These are phyloP conservation scores for Sebastes trivittatus DNA, from an alignment of 2,797 vertebrate species.

Conservation along the genomic window DNA sequence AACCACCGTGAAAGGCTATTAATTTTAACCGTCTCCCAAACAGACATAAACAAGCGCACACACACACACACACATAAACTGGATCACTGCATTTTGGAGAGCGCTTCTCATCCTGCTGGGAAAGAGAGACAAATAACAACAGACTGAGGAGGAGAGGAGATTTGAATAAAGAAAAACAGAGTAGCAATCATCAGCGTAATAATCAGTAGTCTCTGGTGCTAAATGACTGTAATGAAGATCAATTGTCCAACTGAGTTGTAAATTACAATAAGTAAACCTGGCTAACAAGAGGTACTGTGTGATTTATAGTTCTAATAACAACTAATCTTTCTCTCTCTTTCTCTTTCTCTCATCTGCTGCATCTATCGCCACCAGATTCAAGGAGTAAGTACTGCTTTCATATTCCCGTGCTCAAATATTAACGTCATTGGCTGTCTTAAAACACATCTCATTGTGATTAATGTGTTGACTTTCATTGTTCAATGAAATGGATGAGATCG, in stretches of 20 bases:
- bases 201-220: conserved; percentile 46
- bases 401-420: conserved; percentile 46
- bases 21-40: conserved; percentile 47
- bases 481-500: conserved; percentile 40
- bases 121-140: conserved; percentile 47
- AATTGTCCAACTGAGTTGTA: conserved; percentile 43
- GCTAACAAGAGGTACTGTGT: conserved; percentile 36
- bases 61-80: not conserved
- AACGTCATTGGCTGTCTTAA: conserved; percentile 24
- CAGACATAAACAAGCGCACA: conserved; percentile 10
- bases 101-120: conserved; percentile 37
- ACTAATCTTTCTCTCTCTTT: conserved; percentile 47
- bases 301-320: conserved; percentile 57
- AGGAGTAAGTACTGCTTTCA: conserved; percentile 93
- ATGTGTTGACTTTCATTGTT: conserved; percentile 49
- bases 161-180: conserved; percentile 13
- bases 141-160: conserved; percentile 12
- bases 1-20: conserved; percentile 67
- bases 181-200: conserved; percentile 43
- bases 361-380: conserved; percentile 88
- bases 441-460: conserved; percentile 53
- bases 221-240: conserved; percentile 64
- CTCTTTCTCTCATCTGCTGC: conserved; percentile 37
- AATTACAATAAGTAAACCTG: conserved; percentile 45
- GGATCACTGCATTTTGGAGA: conserved; percentile 44